Evolutionary conservation across 2,797 vertebrate species (phyloP).

Genomic region (Pangasius sanitwongsei): DNA sequence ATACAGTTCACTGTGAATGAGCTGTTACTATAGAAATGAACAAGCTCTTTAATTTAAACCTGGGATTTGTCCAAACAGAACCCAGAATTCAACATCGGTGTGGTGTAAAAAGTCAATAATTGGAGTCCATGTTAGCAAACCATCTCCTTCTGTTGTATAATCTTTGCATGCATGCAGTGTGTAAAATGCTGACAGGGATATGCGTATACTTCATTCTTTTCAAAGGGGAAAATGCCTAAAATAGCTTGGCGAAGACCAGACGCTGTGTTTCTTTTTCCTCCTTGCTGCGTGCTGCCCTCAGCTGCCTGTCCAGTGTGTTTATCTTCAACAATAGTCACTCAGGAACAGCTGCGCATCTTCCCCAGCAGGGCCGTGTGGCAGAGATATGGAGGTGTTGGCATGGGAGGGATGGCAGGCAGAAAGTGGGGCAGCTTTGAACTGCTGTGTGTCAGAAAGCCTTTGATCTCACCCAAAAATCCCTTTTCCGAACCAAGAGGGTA

Average conservation of each 20-base stretch:
- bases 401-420: constrained; percentile 20
- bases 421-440: constrained; percentile 61
- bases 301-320: constrained; percentile 52
- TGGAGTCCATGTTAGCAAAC: background rate
- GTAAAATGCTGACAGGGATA: background rate
- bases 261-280: background rate
- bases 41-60: too few species aligned
- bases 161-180: background rate
- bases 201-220: background rate
- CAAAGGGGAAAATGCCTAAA: background rate
- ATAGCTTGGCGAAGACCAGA: background rate
- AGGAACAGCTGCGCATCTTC: constrained; percentile 44
- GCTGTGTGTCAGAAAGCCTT: constrained; percentile 42
- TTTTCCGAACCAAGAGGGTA: constrained; percentile 42
- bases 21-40: constrained; percentile 6
- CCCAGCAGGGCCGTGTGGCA: constrained; percentile 41
- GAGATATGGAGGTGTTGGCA: constrained; percentile 33
- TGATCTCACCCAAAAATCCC: constrained; percentile 43
- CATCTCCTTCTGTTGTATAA: background rate
- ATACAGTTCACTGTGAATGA: background rate
- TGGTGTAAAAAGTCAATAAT: background rate
- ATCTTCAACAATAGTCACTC: constrained; percentile 47
- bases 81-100: background rate
- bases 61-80: background rate
- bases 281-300: constrained; percentile 29